Conservation (phyloP, 2,797 vertebrate genomes). For the Acanthurus leucopareius region DNA sequence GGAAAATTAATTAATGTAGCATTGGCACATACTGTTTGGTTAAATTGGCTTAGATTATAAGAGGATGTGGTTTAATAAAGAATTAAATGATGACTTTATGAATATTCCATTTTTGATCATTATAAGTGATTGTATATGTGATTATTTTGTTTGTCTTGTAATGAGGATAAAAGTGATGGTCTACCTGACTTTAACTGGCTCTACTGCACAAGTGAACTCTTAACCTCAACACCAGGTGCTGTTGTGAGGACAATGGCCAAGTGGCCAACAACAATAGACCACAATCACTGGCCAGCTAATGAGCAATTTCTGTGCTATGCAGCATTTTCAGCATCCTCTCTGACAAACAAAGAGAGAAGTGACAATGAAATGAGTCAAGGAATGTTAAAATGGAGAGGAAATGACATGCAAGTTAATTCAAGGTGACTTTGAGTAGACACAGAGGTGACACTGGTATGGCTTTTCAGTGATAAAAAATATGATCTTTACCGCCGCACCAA, state of each 20-base stretch:
- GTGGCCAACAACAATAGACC: conserved; percentile 1
- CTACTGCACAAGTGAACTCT: background rate
- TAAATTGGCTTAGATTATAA: background rate
- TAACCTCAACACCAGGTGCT: conserved; percentile 29
- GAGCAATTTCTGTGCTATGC: conserved; percentile 3
- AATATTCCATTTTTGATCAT: background rate
- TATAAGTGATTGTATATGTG: background rate
- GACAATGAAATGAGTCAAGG: conserved; percentile 9
- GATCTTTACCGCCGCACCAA: conserved; percentile 18
- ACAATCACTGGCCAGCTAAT: background rate
- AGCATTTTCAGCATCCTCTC: conserved; percentile 28
- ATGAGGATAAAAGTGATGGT: background rate
- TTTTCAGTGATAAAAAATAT: conserved; percentile 30
- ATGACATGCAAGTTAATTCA: background rate
- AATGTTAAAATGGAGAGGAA: conserved; percentile 29
- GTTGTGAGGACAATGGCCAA: conserved; percentile 12
- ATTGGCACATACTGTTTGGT: background rate
- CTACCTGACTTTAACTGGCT: background rate
- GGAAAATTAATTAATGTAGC: background rate
- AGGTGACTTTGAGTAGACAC: conserved; percentile 25
- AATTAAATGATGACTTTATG: background rate
- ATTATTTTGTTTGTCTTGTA: background rate
- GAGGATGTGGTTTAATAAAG: background rate
- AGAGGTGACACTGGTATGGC: conserved; percentile 39
- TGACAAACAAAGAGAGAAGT: background rate